phyloP scores from a whole-genome alignment of 2,888 invertebrate genomes.

The Dynastes hyllus region DNA sequence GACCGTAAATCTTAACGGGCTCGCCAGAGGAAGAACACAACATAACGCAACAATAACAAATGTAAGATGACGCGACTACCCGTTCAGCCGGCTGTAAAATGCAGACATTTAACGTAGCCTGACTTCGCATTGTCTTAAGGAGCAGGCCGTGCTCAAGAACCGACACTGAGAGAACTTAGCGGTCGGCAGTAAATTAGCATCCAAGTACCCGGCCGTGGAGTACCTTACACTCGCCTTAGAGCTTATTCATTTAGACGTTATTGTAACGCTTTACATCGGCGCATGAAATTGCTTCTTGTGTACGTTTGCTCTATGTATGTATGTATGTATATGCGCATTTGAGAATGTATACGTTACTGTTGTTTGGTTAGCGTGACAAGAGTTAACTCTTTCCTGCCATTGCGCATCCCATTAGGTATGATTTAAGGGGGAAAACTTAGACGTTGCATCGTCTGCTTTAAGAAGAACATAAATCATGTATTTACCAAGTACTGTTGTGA shows the following conservation, averaged over 20 bases:
- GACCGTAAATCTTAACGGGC: too few relatives aligned
- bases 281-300: too few relatives aligned
- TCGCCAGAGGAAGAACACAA: too few relatives aligned
- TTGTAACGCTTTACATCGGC: background rate
- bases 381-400: conserved; percentile 56
- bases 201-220: conserved; percentile 61
- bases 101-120: conserved; percentile 70
- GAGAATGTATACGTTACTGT: conserved; percentile 4
- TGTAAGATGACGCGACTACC: conserved; percentile 50
- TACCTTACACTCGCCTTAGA: background rate
- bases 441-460: background rate
- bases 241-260: background rate
- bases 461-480: background rate
- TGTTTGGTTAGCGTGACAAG: conserved; percentile 56
- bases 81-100: conserved; percentile 70
- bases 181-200: conserved; percentile 69
- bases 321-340: background rate
- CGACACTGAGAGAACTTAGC: conserved; percentile 65
- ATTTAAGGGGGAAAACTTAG: conserved; percentile 51
- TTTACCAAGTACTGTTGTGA: background rate
- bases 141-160: conserved; percentile 59
- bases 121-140: conserved; percentile 68
- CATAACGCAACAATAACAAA: too few relatives aligned
- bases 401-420: conserved; percentile 53
- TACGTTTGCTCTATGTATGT: too few relatives aligned